Conservation (phyloP, 2,113 vertebrate genomes). For the Callorhinus ursinus region DNA sequence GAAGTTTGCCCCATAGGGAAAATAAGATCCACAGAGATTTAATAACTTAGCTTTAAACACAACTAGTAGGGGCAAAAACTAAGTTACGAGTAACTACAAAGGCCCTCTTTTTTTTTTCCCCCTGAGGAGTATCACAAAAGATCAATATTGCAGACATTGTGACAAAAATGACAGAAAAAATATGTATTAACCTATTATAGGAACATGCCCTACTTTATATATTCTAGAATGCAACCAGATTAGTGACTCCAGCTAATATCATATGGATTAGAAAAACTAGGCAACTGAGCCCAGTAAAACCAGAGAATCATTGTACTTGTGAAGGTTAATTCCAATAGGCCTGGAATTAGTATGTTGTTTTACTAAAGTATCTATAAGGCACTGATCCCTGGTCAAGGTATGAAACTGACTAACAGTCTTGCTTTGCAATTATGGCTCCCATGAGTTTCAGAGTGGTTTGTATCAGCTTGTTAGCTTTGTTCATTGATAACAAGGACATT, state of each 20-base stretch:
- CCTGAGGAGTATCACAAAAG: neutral
- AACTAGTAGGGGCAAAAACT: neutral
- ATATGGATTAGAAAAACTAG: neutral
- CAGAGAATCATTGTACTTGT: neutral
- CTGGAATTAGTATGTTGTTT: neutral
- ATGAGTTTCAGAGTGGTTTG: neutral
- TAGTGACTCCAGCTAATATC: neutral
- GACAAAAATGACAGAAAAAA: neutral
- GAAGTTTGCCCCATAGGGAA: neutral
- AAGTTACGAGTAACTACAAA: neutral
- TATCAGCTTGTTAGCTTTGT: neutral
- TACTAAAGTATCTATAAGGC: neutral
- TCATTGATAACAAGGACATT: neutral
- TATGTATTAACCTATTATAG: neutral
- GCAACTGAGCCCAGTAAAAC: neutral
- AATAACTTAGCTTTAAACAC: neutral
- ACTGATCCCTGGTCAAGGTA: neutral
- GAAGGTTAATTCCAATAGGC: neutral
- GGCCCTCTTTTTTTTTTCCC: neutral
- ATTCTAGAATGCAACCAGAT: neutral
- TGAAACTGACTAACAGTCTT: neutral
- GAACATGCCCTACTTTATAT: neutral
- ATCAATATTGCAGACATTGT: neutral
- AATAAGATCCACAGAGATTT: constrained; percentile 19
- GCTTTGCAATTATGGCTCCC: neutral